Conservation (phyloP, 1,140 invertebrate genomes). For the Heliothis virescens region DNA sequence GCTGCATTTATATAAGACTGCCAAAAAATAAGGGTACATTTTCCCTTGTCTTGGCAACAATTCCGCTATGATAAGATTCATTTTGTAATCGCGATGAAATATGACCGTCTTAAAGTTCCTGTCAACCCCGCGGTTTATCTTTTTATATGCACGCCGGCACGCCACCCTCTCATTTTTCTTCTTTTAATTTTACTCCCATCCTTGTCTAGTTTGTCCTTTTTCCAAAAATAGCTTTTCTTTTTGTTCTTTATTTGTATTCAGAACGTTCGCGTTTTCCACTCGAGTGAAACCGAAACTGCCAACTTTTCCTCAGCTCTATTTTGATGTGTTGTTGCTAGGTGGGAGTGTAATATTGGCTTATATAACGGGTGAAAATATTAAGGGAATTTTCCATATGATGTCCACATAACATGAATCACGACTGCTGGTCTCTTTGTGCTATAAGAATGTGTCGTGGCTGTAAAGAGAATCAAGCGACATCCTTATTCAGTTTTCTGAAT, state of each 20-base stretch:
- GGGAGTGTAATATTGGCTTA: neutral
- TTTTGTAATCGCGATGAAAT: neutral
- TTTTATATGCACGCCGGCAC: too few relatives aligned
- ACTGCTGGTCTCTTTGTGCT: conserved; percentile 17
- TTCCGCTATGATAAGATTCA: neutral
- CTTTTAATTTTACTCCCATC: neutral
- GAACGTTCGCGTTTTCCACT: conserved; percentile 23
- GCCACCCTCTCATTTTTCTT: neutral
- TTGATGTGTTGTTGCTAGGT: conserved; percentile 25
- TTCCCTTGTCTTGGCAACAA: too few relatives aligned
- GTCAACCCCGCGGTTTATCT: neutral
- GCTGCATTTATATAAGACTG: too few relatives aligned
- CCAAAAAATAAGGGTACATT: too few relatives aligned
- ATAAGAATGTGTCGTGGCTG: conserved; percentile 4
- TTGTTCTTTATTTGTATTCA: conserved; percentile 44
- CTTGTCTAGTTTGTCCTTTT: conserved; percentile 20
- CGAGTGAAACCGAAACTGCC: conserved; percentile 37
- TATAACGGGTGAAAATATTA: neutral
- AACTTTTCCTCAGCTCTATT: conserved; percentile 29
- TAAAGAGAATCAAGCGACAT: conserved; percentile 10
- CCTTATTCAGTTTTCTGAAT: conserved; percentile 19
- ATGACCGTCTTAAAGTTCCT: neutral
- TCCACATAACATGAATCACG: conserved; percentile 4
- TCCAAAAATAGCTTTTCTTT: conserved; percentile 46
- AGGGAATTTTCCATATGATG: conserved; percentile 10